These are phyloP conservation scores for Hyles vespertilio DNA, from an alignment of 1,140 invertebrate genomes.

Conservation along the genomic window DNA sequence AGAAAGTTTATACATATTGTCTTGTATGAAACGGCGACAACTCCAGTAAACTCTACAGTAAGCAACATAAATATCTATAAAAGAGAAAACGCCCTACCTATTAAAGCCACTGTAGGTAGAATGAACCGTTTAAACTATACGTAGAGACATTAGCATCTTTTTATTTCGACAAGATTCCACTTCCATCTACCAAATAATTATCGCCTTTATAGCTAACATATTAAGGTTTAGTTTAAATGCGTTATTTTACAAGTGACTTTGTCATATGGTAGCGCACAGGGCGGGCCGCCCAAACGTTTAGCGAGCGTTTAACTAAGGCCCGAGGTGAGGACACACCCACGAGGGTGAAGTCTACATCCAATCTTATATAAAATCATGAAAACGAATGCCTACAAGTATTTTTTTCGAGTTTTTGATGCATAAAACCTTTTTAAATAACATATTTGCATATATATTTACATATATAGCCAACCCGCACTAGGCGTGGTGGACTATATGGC, in stretches of 20 bases:
- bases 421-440: too few species aligned
- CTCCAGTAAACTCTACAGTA: too few species aligned
- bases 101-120: constrained; percentile 31
- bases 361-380: constrained; percentile 5
- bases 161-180: constrained; percentile 17
- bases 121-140: constrained; percentile 57
- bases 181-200: background rate
- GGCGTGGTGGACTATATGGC: too few species aligned
- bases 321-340: constrained; percentile 70
- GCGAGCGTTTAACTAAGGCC: constrained; percentile 66
- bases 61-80: too few species aligned
- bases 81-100: constrained; percentile 40
- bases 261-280: constrained; percentile 47
- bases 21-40: too few species aligned
- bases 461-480: too few species aligned
- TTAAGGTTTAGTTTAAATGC: constrained; percentile 30
- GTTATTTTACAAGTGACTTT: constrained; percentile 21
- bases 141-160: constrained; percentile 41
- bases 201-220: background rate
- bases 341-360: constrained; percentile 26
- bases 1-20: too few species aligned
- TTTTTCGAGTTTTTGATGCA: background rate
- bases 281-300: constrained; percentile 75
- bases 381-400: constrained; percentile 1
- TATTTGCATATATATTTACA: too few species aligned